A percentile compares a stretch with the other conserved stretches of the same genome.
These are phyloP conservation scores for Darevskia mixta DNA, from an alignment of 2,797 vertebrate genomes.

Conservation along the genomic window DNA sequence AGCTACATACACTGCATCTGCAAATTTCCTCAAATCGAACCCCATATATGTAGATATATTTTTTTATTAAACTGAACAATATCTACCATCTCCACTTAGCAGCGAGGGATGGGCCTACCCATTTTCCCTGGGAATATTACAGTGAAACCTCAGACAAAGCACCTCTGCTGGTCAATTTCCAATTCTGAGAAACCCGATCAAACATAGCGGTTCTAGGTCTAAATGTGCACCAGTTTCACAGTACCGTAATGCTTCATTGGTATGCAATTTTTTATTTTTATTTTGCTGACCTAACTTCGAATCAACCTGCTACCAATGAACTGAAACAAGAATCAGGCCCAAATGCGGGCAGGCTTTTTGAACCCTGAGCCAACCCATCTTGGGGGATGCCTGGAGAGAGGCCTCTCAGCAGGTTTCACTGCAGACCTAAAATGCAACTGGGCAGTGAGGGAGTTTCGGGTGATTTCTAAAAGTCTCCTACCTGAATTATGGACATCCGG, in stretches of 20 bases:
- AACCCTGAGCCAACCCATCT: constrained; percentile 35
- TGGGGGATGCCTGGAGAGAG: constrained; percentile 34
- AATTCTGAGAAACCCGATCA: constrained; percentile 3
- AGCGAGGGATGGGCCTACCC: constrained; percentile 26
- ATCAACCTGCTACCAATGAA: not conserved
- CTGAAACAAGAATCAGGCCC: constrained; percentile 42
- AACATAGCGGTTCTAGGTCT: not conserved
- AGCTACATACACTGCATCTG: constrained; percentile 57
- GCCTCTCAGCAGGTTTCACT: constrained; percentile 65
- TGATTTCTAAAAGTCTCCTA: constrained; percentile 86
- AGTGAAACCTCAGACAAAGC: constrained; percentile 41
- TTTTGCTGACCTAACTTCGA: constrained; percentile 5
- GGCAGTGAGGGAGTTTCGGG: constrained; percentile 65
- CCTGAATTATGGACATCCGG: constrained; percentile 99
- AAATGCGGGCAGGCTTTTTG: not conserved
- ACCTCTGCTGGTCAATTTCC: not conserved
- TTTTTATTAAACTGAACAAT: constrained; percentile 31
- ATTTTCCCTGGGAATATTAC: constrained; percentile 38
- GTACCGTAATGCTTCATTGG: not conserved
- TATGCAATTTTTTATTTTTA: not conserved
- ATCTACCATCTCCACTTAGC: constrained; percentile 38
- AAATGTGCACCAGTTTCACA: constrained; percentile 15
- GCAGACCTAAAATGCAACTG: constrained; percentile 65
- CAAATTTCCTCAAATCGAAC: constrained; percentile 48
- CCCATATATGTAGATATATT: not conserved